phyloP scores from a whole-genome alignment of 2,888 invertebrate species.

The Balanococcus diminutus region DNA sequence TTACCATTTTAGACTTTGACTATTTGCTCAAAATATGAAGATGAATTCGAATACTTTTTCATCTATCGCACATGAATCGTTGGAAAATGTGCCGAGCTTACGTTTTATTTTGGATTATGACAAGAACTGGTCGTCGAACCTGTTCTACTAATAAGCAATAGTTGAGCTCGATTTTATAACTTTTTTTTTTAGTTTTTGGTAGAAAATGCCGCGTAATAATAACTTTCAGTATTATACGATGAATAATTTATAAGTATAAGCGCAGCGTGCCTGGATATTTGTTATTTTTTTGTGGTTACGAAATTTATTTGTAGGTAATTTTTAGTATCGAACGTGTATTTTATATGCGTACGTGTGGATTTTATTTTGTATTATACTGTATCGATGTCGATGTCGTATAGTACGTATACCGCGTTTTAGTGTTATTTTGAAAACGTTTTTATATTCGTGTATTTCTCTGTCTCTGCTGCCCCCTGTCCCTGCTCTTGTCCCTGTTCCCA shows the following conservation, averaged over 20 bases:
- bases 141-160: background rate
- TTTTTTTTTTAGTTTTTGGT: background rate
- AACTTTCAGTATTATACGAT: constrained; percentile 25
- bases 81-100: background rate
- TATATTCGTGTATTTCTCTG: background rate
- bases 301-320: background rate
- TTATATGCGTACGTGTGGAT: background rate
- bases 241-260: background rate
- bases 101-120: too few relatives aligned
- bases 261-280: background rate
- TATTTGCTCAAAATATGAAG: background rate
- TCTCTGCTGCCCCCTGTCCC: background rate
- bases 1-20: background rate
- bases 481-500: background rate
- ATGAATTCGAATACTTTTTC: background rate
- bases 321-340: background rate
- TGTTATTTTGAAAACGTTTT: background rate
- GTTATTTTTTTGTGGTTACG: background rate
- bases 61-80: background rate
- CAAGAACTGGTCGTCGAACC: background rate
- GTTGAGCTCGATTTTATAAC: constrained; percentile 2
- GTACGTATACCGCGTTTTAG: background rate
- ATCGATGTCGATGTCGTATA: background rate
- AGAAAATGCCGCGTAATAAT: background rate
- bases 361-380: background rate